These are phyloP conservation scores for Lagorchestes hirsutus DNA, from an alignment of 2,797 vertebrate genomes.

Conservation along the genomic window DNA sequence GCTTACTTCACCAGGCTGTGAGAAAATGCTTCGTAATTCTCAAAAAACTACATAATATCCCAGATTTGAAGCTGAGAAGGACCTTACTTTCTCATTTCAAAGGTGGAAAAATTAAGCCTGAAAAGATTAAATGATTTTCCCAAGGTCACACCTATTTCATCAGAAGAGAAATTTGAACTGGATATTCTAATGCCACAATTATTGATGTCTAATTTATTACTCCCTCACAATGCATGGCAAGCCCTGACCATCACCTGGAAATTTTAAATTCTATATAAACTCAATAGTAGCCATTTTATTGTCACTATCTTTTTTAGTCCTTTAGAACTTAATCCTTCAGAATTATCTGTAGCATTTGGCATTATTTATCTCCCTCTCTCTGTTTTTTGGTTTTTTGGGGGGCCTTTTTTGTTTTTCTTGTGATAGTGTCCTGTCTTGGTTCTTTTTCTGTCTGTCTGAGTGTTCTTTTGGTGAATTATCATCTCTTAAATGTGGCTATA, in stretches of 20 bases:
- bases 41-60: neutral
- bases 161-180: neutral
- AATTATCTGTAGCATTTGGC: neutral
- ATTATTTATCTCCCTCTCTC: neutral
- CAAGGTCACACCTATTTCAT: neutral
- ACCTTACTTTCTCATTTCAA: neutral
- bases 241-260: neutral
- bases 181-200: neutral
- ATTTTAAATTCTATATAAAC: neutral
- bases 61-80: neutral
- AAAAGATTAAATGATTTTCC: neutral
- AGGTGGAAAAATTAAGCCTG: neutral
- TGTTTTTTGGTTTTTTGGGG: too few relatives aligned
- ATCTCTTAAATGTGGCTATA: neutral
- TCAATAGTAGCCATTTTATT: neutral
- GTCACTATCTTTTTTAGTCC: neutral
- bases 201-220: neutral
- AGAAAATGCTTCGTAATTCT: neutral
- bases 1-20: neutral
- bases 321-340: neutral
- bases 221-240: neutral
- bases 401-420: too few relatives aligned
- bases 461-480: neutral
- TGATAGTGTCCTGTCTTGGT: neutral
- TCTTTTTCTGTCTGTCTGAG: neutral